A percentile compares a stretch with the other conserved stretches of the same genome.
Evolutionary conservation across 2,797 vertebrate species (phyloP).

Genomic region (Peromyscus attwateri): DNA sequence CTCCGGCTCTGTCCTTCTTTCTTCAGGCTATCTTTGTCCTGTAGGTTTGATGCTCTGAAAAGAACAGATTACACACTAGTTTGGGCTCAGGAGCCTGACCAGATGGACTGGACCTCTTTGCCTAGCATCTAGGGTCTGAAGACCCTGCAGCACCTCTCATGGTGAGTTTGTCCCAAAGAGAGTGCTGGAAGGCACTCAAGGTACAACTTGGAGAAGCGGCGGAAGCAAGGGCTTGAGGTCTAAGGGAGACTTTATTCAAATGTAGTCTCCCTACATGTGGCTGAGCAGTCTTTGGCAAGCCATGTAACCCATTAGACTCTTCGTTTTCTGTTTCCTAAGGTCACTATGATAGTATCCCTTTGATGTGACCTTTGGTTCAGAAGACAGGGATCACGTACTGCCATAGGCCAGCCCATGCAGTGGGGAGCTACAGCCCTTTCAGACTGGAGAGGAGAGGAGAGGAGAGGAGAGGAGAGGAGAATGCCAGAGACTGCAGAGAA

Average conservation of each 20-base stretch:
- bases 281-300: neutral
- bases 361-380: neutral
- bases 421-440: neutral
- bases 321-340: neutral
- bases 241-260: neutral
- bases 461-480: neutral
- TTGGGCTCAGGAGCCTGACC: neutral
- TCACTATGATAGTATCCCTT: neutral
- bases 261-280: neutral
- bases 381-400: neutral
- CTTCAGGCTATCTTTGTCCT: conserved; percentile 47
- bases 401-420: neutral
- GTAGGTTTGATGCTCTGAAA: conserved; percentile 73
- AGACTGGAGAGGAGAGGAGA: neutral
- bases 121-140: neutral
- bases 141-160: neutral
- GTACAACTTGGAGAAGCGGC: neutral
- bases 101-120: neutral
- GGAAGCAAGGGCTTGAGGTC: neutral
- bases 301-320: neutral
- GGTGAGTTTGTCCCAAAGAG: neutral
- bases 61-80: conserved; percentile 68
- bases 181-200: neutral
- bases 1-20: neutral
- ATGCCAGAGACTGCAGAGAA: neutral